These are phyloP conservation scores for Picathartes gymnocephalus DNA, from an alignment of 2,113 vertebrate genomes.

Conservation along the genomic window DNA sequence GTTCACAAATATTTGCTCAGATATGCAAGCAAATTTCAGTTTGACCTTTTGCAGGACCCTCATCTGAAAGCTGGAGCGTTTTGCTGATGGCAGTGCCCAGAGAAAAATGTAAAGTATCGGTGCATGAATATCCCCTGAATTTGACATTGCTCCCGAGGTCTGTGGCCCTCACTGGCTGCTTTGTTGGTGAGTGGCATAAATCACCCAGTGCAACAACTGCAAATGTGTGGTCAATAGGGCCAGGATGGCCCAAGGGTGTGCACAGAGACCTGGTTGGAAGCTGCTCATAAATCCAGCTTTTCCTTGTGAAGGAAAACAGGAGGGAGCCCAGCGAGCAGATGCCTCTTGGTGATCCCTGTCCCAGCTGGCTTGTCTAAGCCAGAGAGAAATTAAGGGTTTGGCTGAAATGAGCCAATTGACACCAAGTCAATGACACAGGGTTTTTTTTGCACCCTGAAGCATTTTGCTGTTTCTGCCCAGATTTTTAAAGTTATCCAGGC, in stretches of 20 bases:
- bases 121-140: neutral
- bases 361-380: neutral
- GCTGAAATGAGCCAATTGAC: neutral
- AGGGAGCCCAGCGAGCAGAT: neutral
- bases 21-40: neutral
- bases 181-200: neutral
- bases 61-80: neutral
- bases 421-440: neutral
- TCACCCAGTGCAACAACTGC: neutral
- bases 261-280: neutral
- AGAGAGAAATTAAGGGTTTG: neutral
- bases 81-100: neutral
- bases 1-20: slow-evolving; percentile 48
- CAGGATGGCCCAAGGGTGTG: neutral
- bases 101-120: neutral
- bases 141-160: neutral
- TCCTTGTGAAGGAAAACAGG: neutral
- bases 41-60: slow-evolving; percentile 8
- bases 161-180: neutral
- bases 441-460: neutral
- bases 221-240: neutral
- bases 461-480: neutral
- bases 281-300: neutral
- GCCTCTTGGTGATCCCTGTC: neutral
- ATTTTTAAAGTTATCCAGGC: neutral